Evolutionary conservation across 2,888 invertebrate species (phyloP).

Genomic region (Iselma pallidipennis): DNA sequence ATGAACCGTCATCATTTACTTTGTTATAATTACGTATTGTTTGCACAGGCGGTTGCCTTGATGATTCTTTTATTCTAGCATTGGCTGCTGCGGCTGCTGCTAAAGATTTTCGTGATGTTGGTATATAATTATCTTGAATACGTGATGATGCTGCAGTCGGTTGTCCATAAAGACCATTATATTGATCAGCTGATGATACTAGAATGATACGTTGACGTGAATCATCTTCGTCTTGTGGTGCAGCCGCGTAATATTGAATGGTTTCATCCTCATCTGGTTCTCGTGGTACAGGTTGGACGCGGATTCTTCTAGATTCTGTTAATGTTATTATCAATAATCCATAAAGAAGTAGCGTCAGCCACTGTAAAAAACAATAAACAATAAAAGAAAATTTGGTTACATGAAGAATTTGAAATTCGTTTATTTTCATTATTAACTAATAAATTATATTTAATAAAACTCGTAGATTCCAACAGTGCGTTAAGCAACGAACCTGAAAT

Average conservation of each 20-base stretch:
- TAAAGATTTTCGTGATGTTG: conserved; percentile 35
- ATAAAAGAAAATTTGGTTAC: not conserved
- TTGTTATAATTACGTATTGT: conserved; percentile 84
- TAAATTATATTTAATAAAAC: too few relatives aligned
- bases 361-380: conserved; percentile 30
- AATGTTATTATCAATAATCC: conserved; percentile 37
- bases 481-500: too few relatives aligned
- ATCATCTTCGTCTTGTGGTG: conserved; percentile 51
- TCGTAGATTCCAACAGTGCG: too few relatives aligned
- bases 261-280: conserved; percentile 57
- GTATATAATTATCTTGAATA: conserved; percentile 50
- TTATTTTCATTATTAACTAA: too few relatives aligned
- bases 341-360: conserved; percentile 43
- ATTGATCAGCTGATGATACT: conserved; percentile 55
- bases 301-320: conserved; percentile 57
- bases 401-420: not conserved
- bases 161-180: conserved; percentile 58
- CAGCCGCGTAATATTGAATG: conserved; percentile 54
- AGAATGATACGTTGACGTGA: conserved; percentile 48
- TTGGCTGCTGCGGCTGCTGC: conserved; percentile 43
- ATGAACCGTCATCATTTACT: conserved; percentile 81
- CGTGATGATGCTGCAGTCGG: conserved; percentile 45
- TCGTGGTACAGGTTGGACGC: conserved; percentile 58
- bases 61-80: conserved; percentile 58
- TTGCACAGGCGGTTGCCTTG: conserved; percentile 76